Conservation (phyloP, 2,888 invertebrate genomes). For the Prosapia bicincta region DNA sequence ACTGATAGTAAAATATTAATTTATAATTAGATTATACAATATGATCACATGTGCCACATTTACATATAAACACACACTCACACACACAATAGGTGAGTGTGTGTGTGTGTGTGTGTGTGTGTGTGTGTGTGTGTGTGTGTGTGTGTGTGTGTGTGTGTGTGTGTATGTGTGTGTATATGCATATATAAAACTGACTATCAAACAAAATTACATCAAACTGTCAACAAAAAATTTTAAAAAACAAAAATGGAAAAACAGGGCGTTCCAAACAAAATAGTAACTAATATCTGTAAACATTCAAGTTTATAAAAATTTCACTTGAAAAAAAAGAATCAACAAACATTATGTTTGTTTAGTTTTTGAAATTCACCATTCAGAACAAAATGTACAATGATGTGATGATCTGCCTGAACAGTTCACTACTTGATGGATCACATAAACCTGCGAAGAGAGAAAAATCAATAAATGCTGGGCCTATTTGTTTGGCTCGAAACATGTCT, state of each 20-base stretch:
- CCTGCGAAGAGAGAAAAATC: not conserved
- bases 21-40: not conserved
- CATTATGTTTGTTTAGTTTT: not conserved
- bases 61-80: not conserved
- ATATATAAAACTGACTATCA: not conserved
- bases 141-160: too few species aligned
- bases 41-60: not conserved
- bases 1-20: not conserved
- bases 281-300: not conserved
- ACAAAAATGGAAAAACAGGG: not conserved
- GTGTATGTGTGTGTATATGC: not conserved
- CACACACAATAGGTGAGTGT: too few species aligned
- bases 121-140: too few species aligned
- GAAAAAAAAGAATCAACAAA: not conserved
- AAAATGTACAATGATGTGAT: not conserved
- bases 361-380: conserved; percentile 2
- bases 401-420: not conserved
- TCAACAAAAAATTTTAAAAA: not conserved
- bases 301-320: not conserved
- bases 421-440: not conserved
- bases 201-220: not conserved
- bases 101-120: too few species aligned
- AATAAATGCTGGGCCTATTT: not conserved
- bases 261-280: not conserved
- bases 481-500: not conserved